Evolutionary conservation across 2,888 invertebrate species (phyloP).

Genomic region (Heliconius sara): DNA sequence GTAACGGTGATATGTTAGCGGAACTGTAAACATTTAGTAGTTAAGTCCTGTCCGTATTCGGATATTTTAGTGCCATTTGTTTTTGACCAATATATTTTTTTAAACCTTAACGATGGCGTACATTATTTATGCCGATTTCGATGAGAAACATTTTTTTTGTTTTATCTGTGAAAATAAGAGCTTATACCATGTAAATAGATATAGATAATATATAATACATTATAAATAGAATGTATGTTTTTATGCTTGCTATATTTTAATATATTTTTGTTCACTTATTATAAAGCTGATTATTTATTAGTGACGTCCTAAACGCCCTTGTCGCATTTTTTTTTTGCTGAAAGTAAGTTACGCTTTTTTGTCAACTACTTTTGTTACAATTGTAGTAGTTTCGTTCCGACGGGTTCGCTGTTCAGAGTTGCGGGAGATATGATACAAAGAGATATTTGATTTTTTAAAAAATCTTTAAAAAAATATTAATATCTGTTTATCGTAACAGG

Average conservation of each 20-base stretch:
- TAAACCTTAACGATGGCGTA: slow-evolving; percentile 27
- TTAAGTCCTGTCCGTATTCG: slow-evolving; percentile 37
- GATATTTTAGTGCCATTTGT: slow-evolving; percentile 34
- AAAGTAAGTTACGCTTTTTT: slow-evolving; percentile 24
- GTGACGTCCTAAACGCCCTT: slow-evolving; percentile 30
- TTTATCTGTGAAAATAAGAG: slow-evolving; percentile 2
- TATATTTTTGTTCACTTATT: neutral
- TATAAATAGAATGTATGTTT: slow-evolving; percentile 1
- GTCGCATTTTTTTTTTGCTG: slow-evolving; percentile 19
- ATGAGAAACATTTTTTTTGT: neutral
- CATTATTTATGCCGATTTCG: slow-evolving; percentile 7
- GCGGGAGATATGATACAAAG: slow-evolving; percentile 42
- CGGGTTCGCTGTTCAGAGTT: slow-evolving; percentile 19
- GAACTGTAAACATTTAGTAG: slow-evolving; percentile 29
- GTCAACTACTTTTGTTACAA: slow-evolving; percentile 18
- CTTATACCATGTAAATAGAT: slow-evolving; percentile 36
- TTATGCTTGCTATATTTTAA: neutral
- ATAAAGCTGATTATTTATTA: slow-evolving; percentile 29
- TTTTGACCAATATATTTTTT: slow-evolving; percentile 24
- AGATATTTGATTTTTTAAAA: slow-evolving; percentile 45
- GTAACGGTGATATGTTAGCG: slow-evolving; percentile 31
- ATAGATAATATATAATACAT: neutral
- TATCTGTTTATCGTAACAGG: slow-evolving; percentile 43
- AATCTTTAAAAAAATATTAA: slow-evolving; percentile 40
- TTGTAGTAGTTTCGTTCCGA: slow-evolving; percentile 21